Evolutionary conservation across 2,888 invertebrate species (phyloP), one percentile per base, ranked within the genome.

Genomic region (Acholoe squamosa): DNA sequence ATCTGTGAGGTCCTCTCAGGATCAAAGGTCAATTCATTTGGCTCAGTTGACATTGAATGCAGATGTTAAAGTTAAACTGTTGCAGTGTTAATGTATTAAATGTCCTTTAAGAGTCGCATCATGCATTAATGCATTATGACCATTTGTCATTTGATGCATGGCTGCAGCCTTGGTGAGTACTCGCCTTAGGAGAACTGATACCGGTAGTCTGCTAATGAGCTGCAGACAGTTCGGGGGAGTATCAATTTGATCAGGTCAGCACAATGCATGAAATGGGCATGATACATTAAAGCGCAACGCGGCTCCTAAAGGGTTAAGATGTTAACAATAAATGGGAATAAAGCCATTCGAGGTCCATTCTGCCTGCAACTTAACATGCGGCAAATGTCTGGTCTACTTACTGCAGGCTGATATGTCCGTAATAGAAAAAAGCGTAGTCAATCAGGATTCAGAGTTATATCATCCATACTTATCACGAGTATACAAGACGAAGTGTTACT

Each of bases 341-440:
- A 80, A 80, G 80, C 80, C 80, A 80, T 80, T 80, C 43, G 0
- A 7, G 43, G 33, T 34, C 19, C 80, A 80, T 80, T 33, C 80
- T 80, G 80, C 80, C 80, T 43, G 80, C 43, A 19, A 80, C 34
- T 34, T 25, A 34, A 34, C 80, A 80, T 80, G 80, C 80, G 33
- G 43, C 80, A 80, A 80, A 80, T 0, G 43, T 33, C 3, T 43
- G 3, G 80, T 80, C 33, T 80, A 80, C 80, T 80, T 80, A 80
- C 80, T 80, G 80, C 16, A 80, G n/a, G 43, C 80, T 80, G 80
- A n/a, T 80, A 34, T n/a, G 43, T 80, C 80, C 80, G 80, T 33
- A 71, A n/a, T 71, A 14, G 43, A 28, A 80, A 80, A 43, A 80
- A 80, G 5, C 22, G 31, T 76, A 76, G 25, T 76, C 76, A 76